Evolutionary conservation across 2,888 invertebrate genomes (phyloP), one percentile per base, ranked within the genome.

Genomic region (Lampropteryx suffumata): DNA sequence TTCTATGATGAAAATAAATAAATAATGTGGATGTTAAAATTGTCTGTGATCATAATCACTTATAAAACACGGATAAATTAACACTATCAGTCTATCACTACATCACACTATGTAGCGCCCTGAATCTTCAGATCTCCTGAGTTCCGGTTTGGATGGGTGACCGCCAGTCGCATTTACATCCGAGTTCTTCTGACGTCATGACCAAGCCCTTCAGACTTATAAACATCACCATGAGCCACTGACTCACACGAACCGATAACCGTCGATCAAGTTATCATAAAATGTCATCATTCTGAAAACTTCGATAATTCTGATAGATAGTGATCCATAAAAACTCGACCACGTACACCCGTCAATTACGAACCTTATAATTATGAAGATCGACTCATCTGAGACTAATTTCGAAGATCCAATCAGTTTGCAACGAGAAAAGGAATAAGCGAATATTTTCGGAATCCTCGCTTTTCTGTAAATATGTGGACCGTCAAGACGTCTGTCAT

Each of bases 321-420:
- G 12, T 21, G 29, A 41, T n/a, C 27, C 11, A 21, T 10, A 40
- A 10, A 45, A 24, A 10, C 8, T 40, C 44, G 34, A 50, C 48
- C 48, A 44, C 24, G n/a, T 30, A 33, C 35, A 33, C 27, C 32
- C 27, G 21, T n/a, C 33, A 47, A 40, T 47, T 28, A 40, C 33
- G 13, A 36, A 32, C 29, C 34, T 30, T 45, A 41, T 41, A 49
- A 53, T 53, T 53, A 54, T 17, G 32, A 24, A 7, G 5, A 41
- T 14, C 36, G 27, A 33, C 36, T 45, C 49, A 46, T 46, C 50
- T 14, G 51, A 34, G 57, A 40, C 49, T 39, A 40, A 52, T 58
- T 57, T 36, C 11, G 33, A 33, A 50, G 55, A 55, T 55, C 54
- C 54, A 51, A 54, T 54, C 51, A 45, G 26, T 45, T 35, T 49